Conservation (phyloP, 2,797 vertebrate genomes). For the Hephaestus fuliginosus region DNA sequence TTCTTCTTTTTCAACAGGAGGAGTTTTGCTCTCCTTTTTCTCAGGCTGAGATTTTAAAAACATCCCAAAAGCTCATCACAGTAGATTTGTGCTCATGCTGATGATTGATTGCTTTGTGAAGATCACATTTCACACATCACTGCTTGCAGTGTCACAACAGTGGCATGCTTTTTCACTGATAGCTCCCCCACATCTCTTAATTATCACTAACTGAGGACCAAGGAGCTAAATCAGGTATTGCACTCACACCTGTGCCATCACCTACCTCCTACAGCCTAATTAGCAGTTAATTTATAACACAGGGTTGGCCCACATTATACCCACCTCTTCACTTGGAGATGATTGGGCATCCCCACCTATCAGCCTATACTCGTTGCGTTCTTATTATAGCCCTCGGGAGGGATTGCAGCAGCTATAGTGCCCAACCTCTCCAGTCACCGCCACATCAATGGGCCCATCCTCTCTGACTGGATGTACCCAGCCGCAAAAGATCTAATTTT, state of each 20-base stretch:
- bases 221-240: constrained; percentile 25
- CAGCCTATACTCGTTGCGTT: constrained; percentile 38
- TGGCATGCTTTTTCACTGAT: constrained; percentile 32
- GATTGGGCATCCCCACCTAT: constrained; percentile 37
- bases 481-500: constrained; percentile 63
- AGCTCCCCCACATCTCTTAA: constrained; percentile 40
- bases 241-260: constrained; percentile 43
- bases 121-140: constrained; percentile 39
- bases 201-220: constrained; percentile 39
- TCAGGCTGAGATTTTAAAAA: constrained; percentile 17
- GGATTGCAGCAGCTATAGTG: constrained; percentile 34
- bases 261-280: constrained; percentile 42
- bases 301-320: constrained; percentile 36
- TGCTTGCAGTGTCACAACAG: constrained; percentile 50
- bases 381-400: constrained; percentile 60
- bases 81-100: constrained; percentile 29
- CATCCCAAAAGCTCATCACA: constrained; percentile 9
- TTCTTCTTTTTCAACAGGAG: constrained; percentile 3
- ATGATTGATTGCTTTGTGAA: constrained; percentile 40
- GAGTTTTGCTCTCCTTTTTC: constrained; percentile 22
- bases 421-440: constrained; percentile 43
- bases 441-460: constrained; percentile 62
- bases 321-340: constrained; percentile 40
- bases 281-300: constrained; percentile 49
- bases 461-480: constrained; percentile 60